Evolutionary conservation across 2,797 vertebrate species (phyloP).

Genomic region (Myioborus melanocephalus): DNA sequence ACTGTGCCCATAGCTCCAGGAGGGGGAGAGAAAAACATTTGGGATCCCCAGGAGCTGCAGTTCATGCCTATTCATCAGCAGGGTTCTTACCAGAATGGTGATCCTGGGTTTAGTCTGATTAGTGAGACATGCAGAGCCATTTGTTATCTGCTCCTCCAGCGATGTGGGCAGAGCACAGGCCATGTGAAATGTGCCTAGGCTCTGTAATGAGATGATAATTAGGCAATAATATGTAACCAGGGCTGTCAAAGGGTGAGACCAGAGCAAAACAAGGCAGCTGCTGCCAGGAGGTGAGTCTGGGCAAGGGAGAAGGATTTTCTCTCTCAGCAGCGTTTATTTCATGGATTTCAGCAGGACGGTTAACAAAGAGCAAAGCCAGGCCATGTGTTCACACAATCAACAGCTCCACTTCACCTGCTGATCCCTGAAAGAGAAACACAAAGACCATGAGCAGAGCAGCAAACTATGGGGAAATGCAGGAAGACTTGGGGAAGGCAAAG

Average conservation of each 20-base stretch:
- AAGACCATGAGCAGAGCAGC: neutral
- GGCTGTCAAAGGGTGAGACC: slow-evolving; percentile 22
- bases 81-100: neutral
- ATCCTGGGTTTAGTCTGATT: slow-evolving; percentile 13
- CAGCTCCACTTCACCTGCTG: neutral
- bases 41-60: neutral
- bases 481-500: neutral
- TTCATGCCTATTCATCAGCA: neutral
- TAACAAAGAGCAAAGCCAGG: neutral
- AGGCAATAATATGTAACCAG: slow-evolving; percentile 24
- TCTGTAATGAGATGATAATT: slow-evolving; percentile 44
- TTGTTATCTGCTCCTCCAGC: slow-evolving; percentile 16
- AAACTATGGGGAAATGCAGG: neutral
- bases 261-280: neutral
- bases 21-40: neutral
- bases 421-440: neutral
- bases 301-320: neutral
- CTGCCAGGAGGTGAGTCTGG: neutral
- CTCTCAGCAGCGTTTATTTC: neutral
- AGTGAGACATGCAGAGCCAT: slow-evolving; percentile 25
- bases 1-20: neutral
- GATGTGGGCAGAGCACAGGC: neutral
- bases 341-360: neutral
- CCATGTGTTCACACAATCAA: neutral
- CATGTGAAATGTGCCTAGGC: neutral